Evolutionary conservation across 2,888 invertebrate species (phyloP).

Genomic region (Limnephilus rhombicus): DNA sequence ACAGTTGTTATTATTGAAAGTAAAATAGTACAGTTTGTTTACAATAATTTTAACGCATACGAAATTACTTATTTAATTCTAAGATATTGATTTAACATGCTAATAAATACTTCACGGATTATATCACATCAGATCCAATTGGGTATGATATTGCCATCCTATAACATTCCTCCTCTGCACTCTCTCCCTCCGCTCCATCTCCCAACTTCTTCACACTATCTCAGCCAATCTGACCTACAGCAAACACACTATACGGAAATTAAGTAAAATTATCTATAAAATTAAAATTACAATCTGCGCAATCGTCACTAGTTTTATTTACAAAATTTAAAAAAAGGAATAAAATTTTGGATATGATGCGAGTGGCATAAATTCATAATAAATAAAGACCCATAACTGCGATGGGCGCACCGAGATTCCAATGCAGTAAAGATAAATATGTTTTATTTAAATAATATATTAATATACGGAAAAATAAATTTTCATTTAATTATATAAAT

Average conservation of each 20-base stretch:
- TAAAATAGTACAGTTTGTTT: not conserved
- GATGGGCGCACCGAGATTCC: constrained; percentile 32
- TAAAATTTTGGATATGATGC: constrained; percentile 1
- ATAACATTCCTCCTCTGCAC: not conserved
- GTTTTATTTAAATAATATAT: constrained; percentile 2
- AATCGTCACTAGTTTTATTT: not conserved
- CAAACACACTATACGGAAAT: constrained; percentile 9
- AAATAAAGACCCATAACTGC: constrained; percentile 11
- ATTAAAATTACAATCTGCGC: not conserved
- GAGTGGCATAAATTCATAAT: constrained; percentile 2
- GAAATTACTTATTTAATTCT: constrained; percentile 23
- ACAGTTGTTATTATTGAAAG: not conserved
- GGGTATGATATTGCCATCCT: constrained; percentile 46
- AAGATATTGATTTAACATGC: constrained; percentile 33
- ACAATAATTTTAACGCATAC: not conserved
- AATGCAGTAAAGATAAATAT: constrained; percentile 24
- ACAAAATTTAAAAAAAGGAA: constrained; percentile 12
- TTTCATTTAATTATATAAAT: constrained; percentile 19
- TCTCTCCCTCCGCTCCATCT: not conserved
- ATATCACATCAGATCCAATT: constrained; percentile 51
- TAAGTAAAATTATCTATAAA: constrained; percentile 35
- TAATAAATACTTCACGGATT: constrained; percentile 48
- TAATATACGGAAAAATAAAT: constrained; percentile 25
- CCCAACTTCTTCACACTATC: not conserved
- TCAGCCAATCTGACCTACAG: not conserved